These are phyloP conservation scores for Bucco capensis DNA, from an alignment of 2,113 vertebrate species.

Conservation along the genomic window DNA sequence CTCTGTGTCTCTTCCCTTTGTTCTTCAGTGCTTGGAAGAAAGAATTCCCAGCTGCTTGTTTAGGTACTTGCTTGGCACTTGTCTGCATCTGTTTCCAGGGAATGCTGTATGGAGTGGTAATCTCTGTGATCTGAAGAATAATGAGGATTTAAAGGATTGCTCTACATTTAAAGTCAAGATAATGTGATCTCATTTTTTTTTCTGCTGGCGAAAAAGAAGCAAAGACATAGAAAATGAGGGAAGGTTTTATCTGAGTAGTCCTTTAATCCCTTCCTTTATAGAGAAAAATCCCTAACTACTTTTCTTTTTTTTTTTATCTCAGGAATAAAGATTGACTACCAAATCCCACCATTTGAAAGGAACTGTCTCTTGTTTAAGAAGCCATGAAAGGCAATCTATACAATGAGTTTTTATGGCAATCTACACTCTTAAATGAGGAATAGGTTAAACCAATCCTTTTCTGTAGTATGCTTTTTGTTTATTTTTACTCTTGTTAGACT, in stretches of 20 bases:
- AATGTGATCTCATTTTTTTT: not conserved
- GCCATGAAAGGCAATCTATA: not conserved
- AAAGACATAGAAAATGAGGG: not conserved
- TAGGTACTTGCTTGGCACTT: not conserved
- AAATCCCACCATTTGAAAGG: not conserved
- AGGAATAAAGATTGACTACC: not conserved
- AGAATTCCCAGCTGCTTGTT: not conserved
- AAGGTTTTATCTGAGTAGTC: not conserved
- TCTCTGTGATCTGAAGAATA: slow-evolving; percentile 41
- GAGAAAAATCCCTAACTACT: not conserved
- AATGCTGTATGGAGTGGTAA: slow-evolving; percentile 3
- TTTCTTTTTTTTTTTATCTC: not conserved
- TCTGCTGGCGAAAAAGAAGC: not conserved
- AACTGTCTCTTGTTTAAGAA: not conserved
- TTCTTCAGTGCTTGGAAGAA: not conserved
- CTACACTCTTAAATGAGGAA: not conserved
- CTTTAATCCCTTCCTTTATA: slow-evolving; percentile 17
- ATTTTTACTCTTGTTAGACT: not conserved
- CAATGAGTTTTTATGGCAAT: not conserved
- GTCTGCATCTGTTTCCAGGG: not conserved
- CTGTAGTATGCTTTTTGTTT: not conserved
- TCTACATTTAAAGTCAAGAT: slow-evolving; percentile 31
- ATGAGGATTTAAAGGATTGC: slow-evolving; percentile 50
- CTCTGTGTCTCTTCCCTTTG: not conserved
- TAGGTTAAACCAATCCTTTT: not conserved